These are phyloP conservation scores for Potorous gilbertii DNA, from an alignment of 2,797 vertebrate genomes.

Conservation along the genomic window DNA sequence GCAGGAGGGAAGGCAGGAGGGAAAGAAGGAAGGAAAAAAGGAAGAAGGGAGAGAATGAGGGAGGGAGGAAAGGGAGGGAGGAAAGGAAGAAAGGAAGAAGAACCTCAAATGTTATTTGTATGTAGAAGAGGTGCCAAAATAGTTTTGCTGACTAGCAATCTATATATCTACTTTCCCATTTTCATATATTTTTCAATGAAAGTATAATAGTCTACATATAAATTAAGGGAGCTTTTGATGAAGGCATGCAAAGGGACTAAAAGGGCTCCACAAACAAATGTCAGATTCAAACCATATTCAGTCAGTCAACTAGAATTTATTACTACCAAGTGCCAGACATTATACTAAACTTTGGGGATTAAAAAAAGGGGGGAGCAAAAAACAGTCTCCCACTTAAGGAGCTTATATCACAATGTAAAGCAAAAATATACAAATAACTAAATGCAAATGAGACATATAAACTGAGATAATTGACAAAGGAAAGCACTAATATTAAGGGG, in stretches of 20 bases:
- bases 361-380: not conserved
- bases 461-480: not conserved
- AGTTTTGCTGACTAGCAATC: not conserved
- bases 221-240: not conserved
- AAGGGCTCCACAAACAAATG: not conserved
- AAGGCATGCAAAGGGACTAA: not conserved
- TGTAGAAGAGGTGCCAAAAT: not conserved
- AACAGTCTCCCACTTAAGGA: not conserved
- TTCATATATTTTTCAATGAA: not conserved
- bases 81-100: too few species aligned
- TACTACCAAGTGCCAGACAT: not conserved
- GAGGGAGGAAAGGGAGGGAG: not conserved
- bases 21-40: too few species aligned
- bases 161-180: not conserved
- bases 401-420: not conserved
- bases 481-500: not conserved
- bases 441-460: not conserved
- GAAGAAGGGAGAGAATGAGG: too few species aligned
- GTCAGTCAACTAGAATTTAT: not conserved
- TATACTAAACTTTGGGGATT: not conserved
- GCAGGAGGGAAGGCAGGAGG: too few species aligned
- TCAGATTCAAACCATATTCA: not conserved
- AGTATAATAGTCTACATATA: not conserved
- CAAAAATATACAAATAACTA: not conserved
- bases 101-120: not conserved